A percentile compares a stretch with the other conserved stretches of the same genome.
These are phyloP conservation scores for Campoletis raptor DNA, from an alignment of 2,888 invertebrate species.

Conservation along the genomic window DNA sequence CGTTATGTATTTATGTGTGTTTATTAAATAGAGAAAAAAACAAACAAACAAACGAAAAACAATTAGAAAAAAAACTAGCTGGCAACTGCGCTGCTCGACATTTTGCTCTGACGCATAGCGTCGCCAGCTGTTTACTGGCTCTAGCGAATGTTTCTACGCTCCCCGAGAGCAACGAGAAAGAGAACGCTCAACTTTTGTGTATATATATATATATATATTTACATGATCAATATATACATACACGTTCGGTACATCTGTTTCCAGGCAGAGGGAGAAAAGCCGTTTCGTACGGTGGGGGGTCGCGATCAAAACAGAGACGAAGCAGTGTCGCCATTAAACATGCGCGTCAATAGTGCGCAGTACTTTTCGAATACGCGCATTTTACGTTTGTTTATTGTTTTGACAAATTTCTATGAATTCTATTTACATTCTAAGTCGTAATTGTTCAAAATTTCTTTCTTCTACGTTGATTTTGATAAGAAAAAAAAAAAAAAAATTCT, in stretches of 20 bases:
- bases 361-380: constrained; percentile 27
- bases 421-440: neutral
- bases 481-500: too few relatives aligned
- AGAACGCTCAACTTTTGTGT: neutral
- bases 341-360: constrained; percentile 48
- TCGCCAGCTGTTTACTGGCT: constrained; percentile 83
- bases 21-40: constrained; percentile 14
- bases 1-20: constrained; percentile 17
- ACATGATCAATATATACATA: neutral
- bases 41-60: constrained; percentile 34
- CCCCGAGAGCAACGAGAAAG: constrained; percentile 2
- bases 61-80: constrained; percentile 48
- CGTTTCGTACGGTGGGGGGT: neutral
- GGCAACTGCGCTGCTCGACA: constrained; percentile 74
- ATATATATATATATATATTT: neutral
- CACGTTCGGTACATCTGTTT: neutral
- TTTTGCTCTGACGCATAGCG: constrained; percentile 80
- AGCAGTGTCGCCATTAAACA: neutral
- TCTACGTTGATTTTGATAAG: neutral
- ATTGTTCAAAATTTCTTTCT: neutral
- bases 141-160: constrained; percentile 6
- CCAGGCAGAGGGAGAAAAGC: neutral
- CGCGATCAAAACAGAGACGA: neutral
- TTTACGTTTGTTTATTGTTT: neutral
- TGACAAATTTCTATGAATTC: neutral